Conservation (phyloP, 2,888 invertebrate species). For the Anoncus sp. region DNA sequence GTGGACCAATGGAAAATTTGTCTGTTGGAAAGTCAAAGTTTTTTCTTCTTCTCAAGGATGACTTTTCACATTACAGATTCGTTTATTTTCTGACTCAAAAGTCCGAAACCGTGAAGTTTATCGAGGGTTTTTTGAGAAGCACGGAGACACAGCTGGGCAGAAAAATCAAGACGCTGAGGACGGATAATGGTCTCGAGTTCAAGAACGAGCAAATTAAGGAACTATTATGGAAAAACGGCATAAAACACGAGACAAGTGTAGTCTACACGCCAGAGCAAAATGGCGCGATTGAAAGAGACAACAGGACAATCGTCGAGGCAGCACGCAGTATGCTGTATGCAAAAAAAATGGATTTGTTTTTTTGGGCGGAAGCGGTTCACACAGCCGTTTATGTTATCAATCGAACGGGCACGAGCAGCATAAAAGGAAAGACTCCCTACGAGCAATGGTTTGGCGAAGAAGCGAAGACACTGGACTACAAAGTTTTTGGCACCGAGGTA, state of each 20-base stretch:
- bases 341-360: conserved; percentile 63
- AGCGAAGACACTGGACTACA: not conserved
- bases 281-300: conserved; percentile 70
- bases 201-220: conserved; percentile 21
- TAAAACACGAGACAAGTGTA: conserved; percentile 9
- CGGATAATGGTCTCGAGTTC: conserved; percentile 61
- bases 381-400: conserved; percentile 67
- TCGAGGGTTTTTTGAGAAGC: not conserved
- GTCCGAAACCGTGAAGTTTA: conserved; percentile 8
- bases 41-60: not conserved
- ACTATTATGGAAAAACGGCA: not conserved
- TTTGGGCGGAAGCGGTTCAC: conserved; percentile 80
- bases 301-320: conserved; percentile 71
- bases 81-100: conserved; percentile 49
- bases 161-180: conserved; percentile 49
- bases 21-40: not conserved
- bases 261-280: conserved; percentile 66
- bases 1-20: conserved; percentile 4
- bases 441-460: conserved; percentile 1
- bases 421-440: conserved; percentile 4
- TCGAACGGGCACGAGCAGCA: conserved; percentile 21
- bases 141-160: conserved; percentile 38
- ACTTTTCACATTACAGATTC: conserved; percentile 46
- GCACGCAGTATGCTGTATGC: conserved; percentile 61
- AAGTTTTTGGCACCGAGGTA: conserved; percentile 21